These are phyloP conservation scores for Chalcis sispes DNA, from an alignment of 2,888 invertebrate genomes.

Conservation along the genomic window DNA sequence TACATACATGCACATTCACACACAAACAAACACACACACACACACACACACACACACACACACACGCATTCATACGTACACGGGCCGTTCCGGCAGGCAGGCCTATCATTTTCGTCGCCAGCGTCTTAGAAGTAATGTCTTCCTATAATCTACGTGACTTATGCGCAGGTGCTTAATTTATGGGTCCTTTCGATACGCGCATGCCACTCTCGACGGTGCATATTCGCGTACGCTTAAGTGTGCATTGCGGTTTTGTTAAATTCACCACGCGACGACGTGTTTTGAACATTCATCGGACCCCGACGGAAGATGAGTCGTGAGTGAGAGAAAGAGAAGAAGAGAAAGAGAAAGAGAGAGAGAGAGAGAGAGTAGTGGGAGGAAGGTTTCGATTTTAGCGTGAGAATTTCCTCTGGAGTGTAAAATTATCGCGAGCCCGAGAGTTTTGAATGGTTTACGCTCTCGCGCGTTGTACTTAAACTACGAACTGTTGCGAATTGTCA, in stretches of 20 bases:
- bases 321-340: too few species aligned
- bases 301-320: too few species aligned
- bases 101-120: constrained; percentile 48
- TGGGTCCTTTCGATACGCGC: not conserved
- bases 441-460: too few species aligned
- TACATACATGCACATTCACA: too few species aligned
- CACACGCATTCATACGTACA: too few species aligned
- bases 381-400: constrained; percentile 27
- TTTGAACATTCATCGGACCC: constrained; percentile 13
- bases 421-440: constrained; percentile 3
- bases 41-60: too few species aligned
- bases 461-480: too few species aligned
- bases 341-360: not conserved
- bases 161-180: constrained; percentile 29
- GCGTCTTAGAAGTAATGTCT: constrained; percentile 33
- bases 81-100: not conserved
- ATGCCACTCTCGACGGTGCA: not conserved
- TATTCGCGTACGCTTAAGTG: not conserved
- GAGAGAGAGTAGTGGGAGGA: not conserved
- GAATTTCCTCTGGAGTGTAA: constrained; percentile 26
- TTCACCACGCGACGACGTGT: too few species aligned
- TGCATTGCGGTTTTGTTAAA: too few species aligned
- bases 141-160: constrained; percentile 40
- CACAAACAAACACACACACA: too few species aligned
- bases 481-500: too few species aligned